phyloP scores from a whole-genome alignment of 2,888 invertebrate species.

The Laothoe populi region DNA sequence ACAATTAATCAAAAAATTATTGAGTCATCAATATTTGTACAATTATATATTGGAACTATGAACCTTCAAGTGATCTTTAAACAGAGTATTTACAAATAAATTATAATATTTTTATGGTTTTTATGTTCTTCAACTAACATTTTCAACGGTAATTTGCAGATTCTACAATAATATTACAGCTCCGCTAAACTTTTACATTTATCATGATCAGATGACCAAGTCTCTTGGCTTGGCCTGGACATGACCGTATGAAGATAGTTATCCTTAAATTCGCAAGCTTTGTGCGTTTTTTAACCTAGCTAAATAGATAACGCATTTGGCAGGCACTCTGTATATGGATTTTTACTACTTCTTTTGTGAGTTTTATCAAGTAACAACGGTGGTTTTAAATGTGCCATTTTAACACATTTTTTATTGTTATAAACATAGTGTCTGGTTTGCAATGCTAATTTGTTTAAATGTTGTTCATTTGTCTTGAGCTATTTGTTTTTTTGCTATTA shows the following conservation, averaged over 20 bases:
- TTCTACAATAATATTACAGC: neutral
- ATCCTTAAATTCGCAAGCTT: constrained; percentile 6
- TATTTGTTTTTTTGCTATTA: too few relatives aligned
- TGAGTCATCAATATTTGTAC: too few relatives aligned
- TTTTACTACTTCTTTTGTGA: neutral
- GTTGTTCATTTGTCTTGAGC: too few relatives aligned
- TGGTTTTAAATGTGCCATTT: neutral
- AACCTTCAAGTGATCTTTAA: too few relatives aligned
- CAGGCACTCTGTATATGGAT: constrained; percentile 4
- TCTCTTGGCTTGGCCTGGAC: constrained; percentile 13
- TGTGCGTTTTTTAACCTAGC: constrained; percentile 1
- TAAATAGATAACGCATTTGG: neutral
- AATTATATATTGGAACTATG: too few relatives aligned
- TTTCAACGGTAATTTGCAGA: neutral
- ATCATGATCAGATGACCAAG: constrained; percentile 19
- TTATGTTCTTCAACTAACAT: neutral
- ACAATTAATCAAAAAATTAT: too few relatives aligned
- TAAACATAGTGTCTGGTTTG: neutral
- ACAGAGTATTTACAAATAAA: too few relatives aligned
- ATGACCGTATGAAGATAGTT: neutral
- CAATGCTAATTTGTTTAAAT: too few relatives aligned
- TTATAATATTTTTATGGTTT: too few relatives aligned
- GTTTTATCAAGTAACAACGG: neutral
- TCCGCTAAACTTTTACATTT: neutral
- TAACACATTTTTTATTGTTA: neutral